Evolutionary conservation across 2,113 vertebrate genomes (phyloP), one percentile per base, ranked within the genome.

Genomic region (Polypterus bichir): DNA sequence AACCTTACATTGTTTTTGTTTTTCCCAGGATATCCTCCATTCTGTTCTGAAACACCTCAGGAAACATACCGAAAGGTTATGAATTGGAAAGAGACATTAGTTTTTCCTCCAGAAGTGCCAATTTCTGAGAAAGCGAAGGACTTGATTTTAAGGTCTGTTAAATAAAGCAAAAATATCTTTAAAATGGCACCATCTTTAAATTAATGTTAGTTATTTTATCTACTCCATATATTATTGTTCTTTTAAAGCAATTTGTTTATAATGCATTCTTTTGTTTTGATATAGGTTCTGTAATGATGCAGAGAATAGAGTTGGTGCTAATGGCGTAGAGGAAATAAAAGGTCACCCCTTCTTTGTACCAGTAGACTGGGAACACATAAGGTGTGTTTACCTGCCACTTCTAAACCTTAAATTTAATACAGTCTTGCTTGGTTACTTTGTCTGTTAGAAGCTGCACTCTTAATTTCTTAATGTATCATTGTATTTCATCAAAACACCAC

Each of bases 31-130:
- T 99, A 98, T 68, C 96, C 96, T 8, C 96, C 96, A 2, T 99
- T 98, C 82, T 99, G 96, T 75, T 99, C 96, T 0, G 96, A 99
- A 85, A 97, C 93, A 0, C 96, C 96, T 1, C 96, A 99, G 67
- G 96, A 99, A 78, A 98, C 96, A 0, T 99, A 99, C 56, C 88
- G 94, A 71, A 99, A 99, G 79, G 95, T 99, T 65, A 99, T 98
- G 96, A 97, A 93, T 81, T 99, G 96, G 96, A 94, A 94, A 77
- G 96, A 98, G 80, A 99, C 96, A 0, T 77, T 99, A 44, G 86
- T 91, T 44, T 99, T 98, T 80, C 95, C 96, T 11, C 95, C 93
- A 8, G 96, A 99, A 75, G 94, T 99, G 57, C 96, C 96, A 56
- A 95, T 97, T 73, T 98, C 95, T 1, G 96, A 99, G 74, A 91